These are phyloP conservation scores for Leiothrix lutea DNA, from an alignment of 2,113 vertebrate genomes.

Conservation along the genomic window DNA sequence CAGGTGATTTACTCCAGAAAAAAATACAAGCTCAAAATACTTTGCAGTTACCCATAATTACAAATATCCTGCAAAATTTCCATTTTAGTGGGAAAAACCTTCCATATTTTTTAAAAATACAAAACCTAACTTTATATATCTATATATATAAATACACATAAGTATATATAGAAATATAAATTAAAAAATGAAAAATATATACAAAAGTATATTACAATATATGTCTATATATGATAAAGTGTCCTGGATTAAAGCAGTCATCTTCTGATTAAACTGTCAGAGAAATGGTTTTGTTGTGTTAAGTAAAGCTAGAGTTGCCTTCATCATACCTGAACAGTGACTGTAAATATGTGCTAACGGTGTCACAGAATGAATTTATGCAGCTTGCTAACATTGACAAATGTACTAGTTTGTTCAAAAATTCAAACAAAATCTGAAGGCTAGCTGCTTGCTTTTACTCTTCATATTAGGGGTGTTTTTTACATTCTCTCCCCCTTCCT, in stretches of 20 bases:
- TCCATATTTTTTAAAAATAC: not conserved
- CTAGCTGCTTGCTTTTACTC: not conserved
- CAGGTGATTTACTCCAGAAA: not conserved
- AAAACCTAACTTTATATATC: not conserved
- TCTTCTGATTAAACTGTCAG: not conserved
- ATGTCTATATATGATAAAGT: not conserved
- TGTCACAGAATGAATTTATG: not conserved
- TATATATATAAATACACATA: not conserved
- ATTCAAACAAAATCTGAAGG: not conserved
- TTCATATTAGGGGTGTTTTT: not conserved
- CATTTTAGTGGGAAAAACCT: not conserved
- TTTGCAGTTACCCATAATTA: not conserved
- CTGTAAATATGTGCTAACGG: not conserved
- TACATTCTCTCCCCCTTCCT: not conserved
- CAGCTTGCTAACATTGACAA: not conserved
- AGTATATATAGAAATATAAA: not conserved
- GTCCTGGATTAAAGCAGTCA: not conserved
- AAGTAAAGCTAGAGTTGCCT: not conserved
- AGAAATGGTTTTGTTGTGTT: not conserved
- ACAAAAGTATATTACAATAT: too few relatives aligned
- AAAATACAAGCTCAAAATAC: not conserved
- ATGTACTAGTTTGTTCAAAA: not conserved
- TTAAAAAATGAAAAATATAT: too few relatives aligned
- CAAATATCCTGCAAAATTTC: not conserved
- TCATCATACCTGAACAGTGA: not conserved